phyloP scores from a whole-genome alignment of 2,888 invertebrate genomes.

The Hypsopygia costalis region DNA sequence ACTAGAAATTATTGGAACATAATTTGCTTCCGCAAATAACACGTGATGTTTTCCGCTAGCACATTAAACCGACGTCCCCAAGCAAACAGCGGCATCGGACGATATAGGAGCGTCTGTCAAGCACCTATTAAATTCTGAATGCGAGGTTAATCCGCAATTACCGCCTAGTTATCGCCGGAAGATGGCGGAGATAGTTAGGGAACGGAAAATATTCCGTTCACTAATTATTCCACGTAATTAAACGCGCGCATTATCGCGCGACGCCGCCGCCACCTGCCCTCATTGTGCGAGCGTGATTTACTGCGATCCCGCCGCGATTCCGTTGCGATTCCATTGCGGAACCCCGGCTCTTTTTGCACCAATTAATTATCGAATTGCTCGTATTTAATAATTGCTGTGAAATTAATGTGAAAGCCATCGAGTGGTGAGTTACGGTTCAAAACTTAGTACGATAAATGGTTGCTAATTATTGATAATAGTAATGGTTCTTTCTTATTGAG shows the following conservation, averaged over 20 bases:
- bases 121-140: constrained; percentile 77
- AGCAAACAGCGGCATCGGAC: constrained; percentile 68
- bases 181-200: constrained; percentile 79
- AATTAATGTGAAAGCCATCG: constrained; percentile 66
- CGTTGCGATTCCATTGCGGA: constrained; percentile 63
- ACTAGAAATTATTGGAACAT: constrained; percentile 12
- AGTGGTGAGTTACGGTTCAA: constrained; percentile 30
- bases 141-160: constrained; percentile 79
- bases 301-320: constrained; percentile 71
- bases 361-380: constrained; percentile 77
- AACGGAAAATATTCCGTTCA: constrained; percentile 80
- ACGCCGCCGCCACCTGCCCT: constrained; percentile 77
- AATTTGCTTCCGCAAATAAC: constrained; percentile 17
- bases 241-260: constrained; percentile 77
- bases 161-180: constrained; percentile 80
- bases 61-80: constrained; percentile 67
- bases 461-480: neutral
- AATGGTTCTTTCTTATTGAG: neutral
- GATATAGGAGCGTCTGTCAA: constrained; percentile 35
- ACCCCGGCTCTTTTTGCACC: constrained; percentile 72
- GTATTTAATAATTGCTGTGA: constrained; percentile 73
- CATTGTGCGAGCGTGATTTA: constrained; percentile 78
- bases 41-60: constrained; percentile 50
- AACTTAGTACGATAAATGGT: constrained; percentile 14
- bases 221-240: constrained; percentile 82